These are phyloP conservation scores for Opisthocomus hoazin DNA, from an alignment of 2,113 vertebrate species.

Conservation along the genomic window DNA sequence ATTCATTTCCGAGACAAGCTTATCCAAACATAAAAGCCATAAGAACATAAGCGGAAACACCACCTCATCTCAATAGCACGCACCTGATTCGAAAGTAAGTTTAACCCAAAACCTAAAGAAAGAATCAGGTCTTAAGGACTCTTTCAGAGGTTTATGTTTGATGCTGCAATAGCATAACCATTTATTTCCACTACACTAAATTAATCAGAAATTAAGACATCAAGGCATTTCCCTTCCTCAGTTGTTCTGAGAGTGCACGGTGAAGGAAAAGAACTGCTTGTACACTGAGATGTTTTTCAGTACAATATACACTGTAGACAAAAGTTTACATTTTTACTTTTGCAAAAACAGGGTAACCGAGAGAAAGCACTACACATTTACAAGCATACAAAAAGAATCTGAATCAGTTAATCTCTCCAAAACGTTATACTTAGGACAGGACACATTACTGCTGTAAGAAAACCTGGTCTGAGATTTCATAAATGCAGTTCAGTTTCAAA, in stretches of 20 bases:
- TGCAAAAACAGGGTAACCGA: background rate
- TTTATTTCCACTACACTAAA: background rate
- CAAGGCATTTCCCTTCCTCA: background rate
- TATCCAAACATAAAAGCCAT: background rate
- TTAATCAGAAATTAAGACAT: background rate
- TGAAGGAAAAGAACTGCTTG: background rate
- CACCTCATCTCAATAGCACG: background rate
- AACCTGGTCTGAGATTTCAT: background rate
- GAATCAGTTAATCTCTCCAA: background rate
- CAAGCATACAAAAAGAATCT: background rate
- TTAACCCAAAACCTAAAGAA: background rate
- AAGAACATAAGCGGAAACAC: background rate
- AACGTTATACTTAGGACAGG: background rate
- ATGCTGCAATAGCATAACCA: background rate
- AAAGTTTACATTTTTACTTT: background rate
- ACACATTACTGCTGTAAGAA: background rate
- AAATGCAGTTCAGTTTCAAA: background rate
- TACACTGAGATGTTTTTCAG: accelerated
- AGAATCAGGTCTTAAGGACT: background rate
- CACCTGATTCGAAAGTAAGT: background rate
- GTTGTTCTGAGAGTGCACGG: background rate
- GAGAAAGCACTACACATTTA: background rate
- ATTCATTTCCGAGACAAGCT: background rate
- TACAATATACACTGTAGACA: background rate
- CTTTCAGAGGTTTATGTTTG: background rate